Evolutionary conservation across 2,797 vertebrate genomes (phyloP), one percentile per base, ranked within the genome.

Genomic region (Rhinatrema bivittatum): DNA sequence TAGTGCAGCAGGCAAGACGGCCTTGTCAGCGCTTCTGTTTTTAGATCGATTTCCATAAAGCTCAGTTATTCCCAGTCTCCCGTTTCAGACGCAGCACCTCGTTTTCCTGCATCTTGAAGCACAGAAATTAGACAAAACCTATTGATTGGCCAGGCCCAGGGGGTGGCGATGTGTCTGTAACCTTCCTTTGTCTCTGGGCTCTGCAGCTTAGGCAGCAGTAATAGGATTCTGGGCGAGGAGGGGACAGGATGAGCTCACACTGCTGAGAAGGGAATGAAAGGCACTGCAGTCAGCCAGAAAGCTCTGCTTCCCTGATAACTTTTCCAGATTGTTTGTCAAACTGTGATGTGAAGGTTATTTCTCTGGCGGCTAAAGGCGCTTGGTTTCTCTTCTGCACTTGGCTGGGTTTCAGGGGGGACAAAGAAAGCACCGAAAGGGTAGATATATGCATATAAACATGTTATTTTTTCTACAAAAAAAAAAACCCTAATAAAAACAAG

Each of bases 331-430:
- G 39, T 50, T 51, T 49, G 45, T 56, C 46, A 61, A 45, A 46
- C 51, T 46, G 51, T 2, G 31, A 67, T 62, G 50, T 69, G 70
- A 70, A 65, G 63, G 65, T 69, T 65, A 62, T 64, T 65, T 52
- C 63, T 68, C 59, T 22, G 32, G 63, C 60, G 62, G 55, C 57
- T 53, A 4, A 33, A 48, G 44, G 27, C 39, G 54, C 46, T 10
- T 41, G 5, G 28, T 29, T 34, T 19, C 46, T 49, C 44, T 44
- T 29, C 30, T 1, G 50, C 27, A 26, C 29, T 50, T 53, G 56
- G 47, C 56, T 29, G 45, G 46, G 42, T 29, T 53, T 45, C 48
- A 51, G 51, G 32, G 25, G 5, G 10, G 7, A 10, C 9, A 9
- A 10, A 4, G 27, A 27, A 16, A n/a, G n/a, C n/a, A n/a, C n/a